A percentile compares a stretch with the other conserved stretches of the same genome.
These are phyloP conservation scores for Eristalinus aeneus DNA, from an alignment of 2,888 invertebrate genomes.

Conservation along the genomic window DNA sequence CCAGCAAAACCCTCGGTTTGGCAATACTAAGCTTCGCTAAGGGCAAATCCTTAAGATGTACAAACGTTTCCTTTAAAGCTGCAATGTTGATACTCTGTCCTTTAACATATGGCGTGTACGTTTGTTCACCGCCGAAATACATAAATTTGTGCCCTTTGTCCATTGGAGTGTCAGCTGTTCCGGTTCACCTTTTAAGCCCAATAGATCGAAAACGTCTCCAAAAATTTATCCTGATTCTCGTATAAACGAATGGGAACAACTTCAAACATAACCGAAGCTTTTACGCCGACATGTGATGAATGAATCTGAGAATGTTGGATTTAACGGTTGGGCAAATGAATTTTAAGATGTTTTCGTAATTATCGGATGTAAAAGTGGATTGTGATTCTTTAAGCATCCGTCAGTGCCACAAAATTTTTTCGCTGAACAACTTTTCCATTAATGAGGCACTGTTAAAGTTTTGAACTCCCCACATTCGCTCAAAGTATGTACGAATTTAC, in stretches of 20 bases:
- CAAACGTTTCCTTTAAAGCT: background rate
- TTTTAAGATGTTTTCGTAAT: background rate
- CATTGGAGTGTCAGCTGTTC: slow-evolving; percentile 9
- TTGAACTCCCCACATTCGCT: background rate
- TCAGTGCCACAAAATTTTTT: background rate
- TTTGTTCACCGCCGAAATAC: slow-evolving; percentile 14
- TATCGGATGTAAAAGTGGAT: slow-evolving; percentile 4
- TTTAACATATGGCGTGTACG: slow-evolving; percentile 4
- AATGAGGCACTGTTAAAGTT: background rate
- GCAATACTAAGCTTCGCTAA: too few species aligned
- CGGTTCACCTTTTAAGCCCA: slow-evolving; percentile 15
- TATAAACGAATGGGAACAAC: slow-evolving; percentile 19
- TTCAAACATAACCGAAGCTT: too few species aligned
- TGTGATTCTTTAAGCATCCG: slow-evolving; percentile 4
- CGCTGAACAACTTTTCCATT: slow-evolving; percentile 9
- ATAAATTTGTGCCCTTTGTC: background rate
- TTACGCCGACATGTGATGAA: too few species aligned
- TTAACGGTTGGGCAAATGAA: background rate
- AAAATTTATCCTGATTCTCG: background rate
- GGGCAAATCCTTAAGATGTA: slow-evolving; percentile 13
- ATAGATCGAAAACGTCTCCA: slow-evolving; percentile 24
- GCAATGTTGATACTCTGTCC: background rate
- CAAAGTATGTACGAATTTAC: background rate
- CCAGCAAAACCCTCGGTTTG: too few species aligned
- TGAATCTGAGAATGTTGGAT: slow-evolving; percentile 6